Conservation (phyloP, 2,888 invertebrate genomes). For the Frankliniella fusca region DNA sequence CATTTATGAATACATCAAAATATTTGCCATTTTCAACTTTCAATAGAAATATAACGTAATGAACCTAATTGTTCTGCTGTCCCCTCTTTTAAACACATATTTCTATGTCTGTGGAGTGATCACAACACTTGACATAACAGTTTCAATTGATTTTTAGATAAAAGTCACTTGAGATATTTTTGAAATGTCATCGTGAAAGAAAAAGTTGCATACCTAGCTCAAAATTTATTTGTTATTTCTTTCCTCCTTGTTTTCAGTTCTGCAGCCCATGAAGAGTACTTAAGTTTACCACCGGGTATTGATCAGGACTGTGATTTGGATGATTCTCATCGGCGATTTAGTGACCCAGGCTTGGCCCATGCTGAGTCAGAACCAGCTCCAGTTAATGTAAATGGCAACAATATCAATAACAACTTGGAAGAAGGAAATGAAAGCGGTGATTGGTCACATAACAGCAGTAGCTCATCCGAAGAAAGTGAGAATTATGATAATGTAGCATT, state of each 20-base stretch:
- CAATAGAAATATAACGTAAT: too few relatives aligned
- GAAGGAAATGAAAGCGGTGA: slow-evolving; percentile 15
- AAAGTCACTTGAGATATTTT: not conserved
- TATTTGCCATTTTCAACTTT: not conserved
- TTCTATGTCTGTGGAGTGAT: too few relatives aligned
- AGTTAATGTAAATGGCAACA: not conserved
- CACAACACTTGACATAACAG: too few relatives aligned
- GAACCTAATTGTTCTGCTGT: too few relatives aligned
- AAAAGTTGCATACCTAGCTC: too few relatives aligned
- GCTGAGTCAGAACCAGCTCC: not conserved
- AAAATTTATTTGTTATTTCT: not conserved
- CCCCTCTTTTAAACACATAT: too few relatives aligned
- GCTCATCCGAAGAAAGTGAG: not conserved
- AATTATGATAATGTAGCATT: not conserved
- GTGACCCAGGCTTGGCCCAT: not conserved
- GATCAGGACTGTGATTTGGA: not conserved
- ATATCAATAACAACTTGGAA: not conserved
- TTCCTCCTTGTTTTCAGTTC: not conserved
- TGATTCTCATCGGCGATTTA: not conserved
- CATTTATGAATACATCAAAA: too few relatives aligned
- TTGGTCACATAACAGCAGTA: not conserved
- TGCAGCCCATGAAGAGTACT: not conserved
- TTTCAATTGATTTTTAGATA: not conserved
- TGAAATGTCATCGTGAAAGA: too few relatives aligned
- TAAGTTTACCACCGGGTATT: slow-evolving; percentile 1